Evolutionary conservation across 2,888 invertebrate genomes (phyloP).

Genomic region (Tiliacea aurago): DNA sequence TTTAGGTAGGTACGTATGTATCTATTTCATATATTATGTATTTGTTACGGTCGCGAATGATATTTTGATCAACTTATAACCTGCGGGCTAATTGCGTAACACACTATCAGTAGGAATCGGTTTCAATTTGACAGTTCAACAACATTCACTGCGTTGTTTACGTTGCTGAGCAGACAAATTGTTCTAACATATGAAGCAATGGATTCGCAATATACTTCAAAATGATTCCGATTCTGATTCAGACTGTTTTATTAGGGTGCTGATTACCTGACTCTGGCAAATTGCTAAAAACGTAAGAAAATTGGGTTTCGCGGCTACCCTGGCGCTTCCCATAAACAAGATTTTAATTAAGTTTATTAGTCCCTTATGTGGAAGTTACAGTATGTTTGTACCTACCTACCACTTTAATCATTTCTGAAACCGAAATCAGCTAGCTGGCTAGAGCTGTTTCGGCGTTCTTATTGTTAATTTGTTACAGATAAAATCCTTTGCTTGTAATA

Average conservation of each 20-base stretch:
- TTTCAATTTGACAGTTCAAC: no score
- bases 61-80: not conserved
- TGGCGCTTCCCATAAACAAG: not conserved
- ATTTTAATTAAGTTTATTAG: not conserved
- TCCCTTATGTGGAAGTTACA: conserved; percentile 20
- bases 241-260: no score
- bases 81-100: no score
- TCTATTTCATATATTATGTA: no score
- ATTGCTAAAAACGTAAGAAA: not conserved
- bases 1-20: no score
- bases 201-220: no score
- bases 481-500: conserved; percentile 30
- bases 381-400: conserved; percentile 30
- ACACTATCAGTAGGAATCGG: no score
- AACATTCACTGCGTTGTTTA: no score
- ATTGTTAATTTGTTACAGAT: conserved; percentile 14
- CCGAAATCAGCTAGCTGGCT: conserved; percentile 21
- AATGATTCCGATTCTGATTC: no score
- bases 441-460: conserved; percentile 27
- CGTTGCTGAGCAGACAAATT: no score
- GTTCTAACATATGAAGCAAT: no score
- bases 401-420: conserved; percentile 31
- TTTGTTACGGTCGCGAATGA: no score
- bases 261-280: not conserved
- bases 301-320: not conserved